Evolutionary conservation across 2,113 vertebrate genomes (phyloP), one percentile per base, ranked within the genome.

Genomic region (Girardinichthys multiradiatus): DNA sequence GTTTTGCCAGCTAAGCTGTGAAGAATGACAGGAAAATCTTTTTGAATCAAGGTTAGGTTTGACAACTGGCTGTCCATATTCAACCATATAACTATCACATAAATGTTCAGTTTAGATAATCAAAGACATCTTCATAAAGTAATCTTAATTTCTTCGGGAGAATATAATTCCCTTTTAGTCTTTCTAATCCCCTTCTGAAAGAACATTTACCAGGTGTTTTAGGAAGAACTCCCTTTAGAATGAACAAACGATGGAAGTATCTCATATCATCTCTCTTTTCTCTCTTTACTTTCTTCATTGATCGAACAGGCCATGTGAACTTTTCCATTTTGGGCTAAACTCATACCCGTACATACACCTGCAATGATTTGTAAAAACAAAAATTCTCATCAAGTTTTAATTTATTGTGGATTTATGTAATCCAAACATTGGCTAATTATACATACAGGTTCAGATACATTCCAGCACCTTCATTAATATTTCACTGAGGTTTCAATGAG

Each of bases 1-100:
- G 72, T 87, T 87, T 83, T 67, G 66, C 71, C 64, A 73, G 81
- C 48, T 82, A 85, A 82, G 69, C 69, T 39, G 21, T 31, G 68
- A 14, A 70, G 60, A 70, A 65, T 77, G 61, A 71, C 74, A 79
- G 66, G 77, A 81, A 62, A 54, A 72, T 71, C 39, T 61, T 27
- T 37, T 60, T 77, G 21, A 72, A 69, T 74, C 70, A 45, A 67
- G 4, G 27, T 70, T 57, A 67, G 4, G 27, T 70, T 57, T 70
- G 29, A 74, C 79, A 79, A 76, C 73, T 15, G 6, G 45, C 54
- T 62, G 45, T 76, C 58, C 39, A 58, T 71, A 60, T 74, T 70
- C 70, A 67, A 45, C 33, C 28, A 3, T 26, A 71, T 71, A 54
- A 10, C 21, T 5, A 24, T 54, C 21, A 24, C 48, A n/a, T 8